These are phyloP conservation scores for Agrochola macilenta DNA, from an alignment of 2,888 invertebrate species.

Conservation along the genomic window DNA sequence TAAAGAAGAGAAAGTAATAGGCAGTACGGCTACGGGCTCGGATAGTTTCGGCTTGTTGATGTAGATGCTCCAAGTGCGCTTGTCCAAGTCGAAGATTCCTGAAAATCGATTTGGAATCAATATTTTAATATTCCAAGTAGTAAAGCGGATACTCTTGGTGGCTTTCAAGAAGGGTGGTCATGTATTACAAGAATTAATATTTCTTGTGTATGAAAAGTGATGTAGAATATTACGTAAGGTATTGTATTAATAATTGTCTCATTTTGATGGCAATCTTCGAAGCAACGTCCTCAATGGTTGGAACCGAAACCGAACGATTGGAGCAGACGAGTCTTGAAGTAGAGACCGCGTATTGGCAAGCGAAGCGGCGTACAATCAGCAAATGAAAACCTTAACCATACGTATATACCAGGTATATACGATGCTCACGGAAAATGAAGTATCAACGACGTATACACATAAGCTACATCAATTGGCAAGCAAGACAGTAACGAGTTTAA, in stretches of 20 bases:
- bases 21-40: slow-evolving; percentile 93
- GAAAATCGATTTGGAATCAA: slow-evolving; percentile 63
- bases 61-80: slow-evolving; percentile 94
- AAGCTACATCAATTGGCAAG: too few relatives aligned
- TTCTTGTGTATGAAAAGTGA: not conserved
- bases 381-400: not conserved
- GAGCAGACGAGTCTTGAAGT: too few relatives aligned
- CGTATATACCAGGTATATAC: not conserved
- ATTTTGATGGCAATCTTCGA: not conserved
- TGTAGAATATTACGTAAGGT: not conserved
- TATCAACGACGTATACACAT: not conserved
- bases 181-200: not conserved
- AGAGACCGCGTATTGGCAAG: too few relatives aligned
- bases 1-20: slow-evolving; percentile 85
- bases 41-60: slow-evolving; percentile 93
- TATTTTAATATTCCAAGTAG: not conserved
- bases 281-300: too few relatives aligned
- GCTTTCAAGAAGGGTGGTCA: not conserved
- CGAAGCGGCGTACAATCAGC: not conserved
- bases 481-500: not conserved
- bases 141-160: not conserved
- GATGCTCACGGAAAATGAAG: not conserved
- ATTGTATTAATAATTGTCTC: not conserved
- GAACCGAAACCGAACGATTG: too few relatives aligned
- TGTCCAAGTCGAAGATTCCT: slow-evolving; percentile 95